Conservation (phyloP, 2,113 vertebrate species). For the Aegotheles bennettii region DNA sequence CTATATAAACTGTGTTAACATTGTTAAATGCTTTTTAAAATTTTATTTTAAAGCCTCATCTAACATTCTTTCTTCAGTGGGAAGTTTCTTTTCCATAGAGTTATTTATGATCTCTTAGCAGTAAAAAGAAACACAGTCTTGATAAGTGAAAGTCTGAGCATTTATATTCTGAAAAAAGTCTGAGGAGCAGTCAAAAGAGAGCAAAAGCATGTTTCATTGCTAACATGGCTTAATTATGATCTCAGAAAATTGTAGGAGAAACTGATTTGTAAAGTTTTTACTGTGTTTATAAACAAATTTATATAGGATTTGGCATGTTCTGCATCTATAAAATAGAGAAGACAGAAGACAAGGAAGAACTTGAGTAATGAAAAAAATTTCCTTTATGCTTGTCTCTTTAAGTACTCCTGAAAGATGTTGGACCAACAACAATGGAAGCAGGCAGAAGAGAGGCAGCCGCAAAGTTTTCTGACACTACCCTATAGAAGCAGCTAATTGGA, state of each 20-base stretch:
- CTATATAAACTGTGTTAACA: constrained; percentile 56
- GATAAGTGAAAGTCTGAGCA: constrained; percentile 31
- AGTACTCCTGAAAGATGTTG: background rate
- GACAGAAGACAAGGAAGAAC: background rate
- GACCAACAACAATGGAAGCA: background rate
- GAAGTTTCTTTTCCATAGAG: constrained; percentile 45
- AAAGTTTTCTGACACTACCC: background rate
- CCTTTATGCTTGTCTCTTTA: background rate
- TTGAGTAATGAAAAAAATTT: background rate
- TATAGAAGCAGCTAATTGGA: background rate
- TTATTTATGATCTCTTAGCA: constrained; percentile 58
- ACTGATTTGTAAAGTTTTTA: constrained; percentile 49
- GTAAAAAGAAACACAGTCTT: constrained; percentile 48
- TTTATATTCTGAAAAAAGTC: constrained; percentile 4
- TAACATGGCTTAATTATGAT: background rate
- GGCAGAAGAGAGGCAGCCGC: background rate
- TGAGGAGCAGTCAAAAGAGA: background rate
- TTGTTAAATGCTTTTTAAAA: constrained; percentile 48
- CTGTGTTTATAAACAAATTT: background rate
- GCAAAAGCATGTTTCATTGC: background rate
- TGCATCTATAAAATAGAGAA: background rate
- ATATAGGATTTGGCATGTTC: background rate
- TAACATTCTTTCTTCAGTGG: constrained; percentile 55
- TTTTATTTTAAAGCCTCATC: constrained; percentile 60
- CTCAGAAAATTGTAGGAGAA: background rate